Percentiles rank a stretch among this genome's conserved stretches.
Conservation (phyloP, 2,888 invertebrate genomes). For the Protophormia terraenovae region DNA sequence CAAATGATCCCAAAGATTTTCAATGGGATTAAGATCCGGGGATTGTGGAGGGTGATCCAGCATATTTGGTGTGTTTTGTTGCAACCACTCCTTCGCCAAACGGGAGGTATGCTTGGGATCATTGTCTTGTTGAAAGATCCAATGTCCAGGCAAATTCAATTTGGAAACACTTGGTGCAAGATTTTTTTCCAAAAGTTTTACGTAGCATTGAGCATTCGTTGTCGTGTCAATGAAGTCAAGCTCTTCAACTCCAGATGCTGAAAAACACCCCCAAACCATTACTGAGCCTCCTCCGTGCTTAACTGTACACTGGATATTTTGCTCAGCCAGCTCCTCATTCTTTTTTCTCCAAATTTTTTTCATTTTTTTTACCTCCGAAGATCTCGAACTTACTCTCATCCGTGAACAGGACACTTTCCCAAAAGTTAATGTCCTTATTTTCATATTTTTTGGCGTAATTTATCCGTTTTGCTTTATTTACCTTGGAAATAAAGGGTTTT, state of each 20-base stretch:
- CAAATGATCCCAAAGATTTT: constrained; percentile 3
- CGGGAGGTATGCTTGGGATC: constrained; percentile 13
- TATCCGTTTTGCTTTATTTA: neutral
- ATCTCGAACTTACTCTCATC: neutral
- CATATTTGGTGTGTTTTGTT: neutral
- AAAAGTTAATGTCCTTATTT: neutral
- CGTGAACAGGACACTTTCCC: neutral
- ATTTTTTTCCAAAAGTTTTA: neutral
- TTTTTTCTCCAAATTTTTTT: neutral
- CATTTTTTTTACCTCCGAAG: neutral
- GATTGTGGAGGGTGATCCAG: constrained; percentile 26
- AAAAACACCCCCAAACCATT: constrained; percentile 18
- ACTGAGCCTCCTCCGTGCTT: neutral
- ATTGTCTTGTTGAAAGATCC: constrained; percentile 21
- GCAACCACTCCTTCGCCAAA: constrained; percentile 31
- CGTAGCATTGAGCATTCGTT: neutral
- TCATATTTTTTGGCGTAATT: neutral
- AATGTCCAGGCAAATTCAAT: neutral
- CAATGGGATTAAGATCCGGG: constrained; percentile 27
- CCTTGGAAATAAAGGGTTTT: no score
- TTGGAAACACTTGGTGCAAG: neutral
- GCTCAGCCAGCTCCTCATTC: neutral
- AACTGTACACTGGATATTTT: neutral
- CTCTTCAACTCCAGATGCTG: constrained; percentile 49
- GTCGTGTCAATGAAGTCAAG: neutral